Evolutionary conservation across 2,888 invertebrate species (phyloP), one percentile per base, ranked within the genome.

Genomic region (Sesamia inferens): DNA sequence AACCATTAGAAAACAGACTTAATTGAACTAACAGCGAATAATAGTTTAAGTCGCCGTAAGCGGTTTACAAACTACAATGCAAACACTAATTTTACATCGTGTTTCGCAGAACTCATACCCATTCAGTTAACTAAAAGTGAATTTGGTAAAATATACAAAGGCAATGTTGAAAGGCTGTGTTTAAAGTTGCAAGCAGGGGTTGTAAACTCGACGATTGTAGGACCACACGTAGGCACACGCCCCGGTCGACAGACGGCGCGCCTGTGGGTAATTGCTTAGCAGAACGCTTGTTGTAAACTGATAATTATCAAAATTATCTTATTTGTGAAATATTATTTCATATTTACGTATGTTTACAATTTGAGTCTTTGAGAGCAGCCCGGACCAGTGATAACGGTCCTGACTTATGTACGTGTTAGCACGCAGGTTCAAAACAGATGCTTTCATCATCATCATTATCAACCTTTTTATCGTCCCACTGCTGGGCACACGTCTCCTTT

Each of bases 221-320:
- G 78, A 81, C 82, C 84, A 67, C 83, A 79, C 75, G 83, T 80
- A 70, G 68, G 76, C 66, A 16, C 59, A 67, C 5, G 14, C 13
- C 51, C 51, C n/a, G 58, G 63, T 31, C 68, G n/a, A 22, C 14
- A 13, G 24, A 24, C 48, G 68, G 67, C 80, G 71, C 88, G 88
- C 85, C 89, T 90, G 90, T 84, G 85, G 85, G 78, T 87, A 87
- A 90, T 89, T 87, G 90, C 86, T 85, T 83, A 84, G 85, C 81
- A 84, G 79, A 82, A 82, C 83, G 81, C 83, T 76, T 85, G 88
- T 83, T 87, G 81, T 82, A 86, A 88, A 88, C 87, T 87, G 88
- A 85, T 87, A 87, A 87, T 89, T 86, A 88, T 84, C 84, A 83
- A 84, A 88, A 87, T 87, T 85, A 82, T 85, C 78, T 80, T 75